phyloP scores from a whole-genome alignment of 2,113 vertebrate genomes.

The Labrus mixtus region DNA sequence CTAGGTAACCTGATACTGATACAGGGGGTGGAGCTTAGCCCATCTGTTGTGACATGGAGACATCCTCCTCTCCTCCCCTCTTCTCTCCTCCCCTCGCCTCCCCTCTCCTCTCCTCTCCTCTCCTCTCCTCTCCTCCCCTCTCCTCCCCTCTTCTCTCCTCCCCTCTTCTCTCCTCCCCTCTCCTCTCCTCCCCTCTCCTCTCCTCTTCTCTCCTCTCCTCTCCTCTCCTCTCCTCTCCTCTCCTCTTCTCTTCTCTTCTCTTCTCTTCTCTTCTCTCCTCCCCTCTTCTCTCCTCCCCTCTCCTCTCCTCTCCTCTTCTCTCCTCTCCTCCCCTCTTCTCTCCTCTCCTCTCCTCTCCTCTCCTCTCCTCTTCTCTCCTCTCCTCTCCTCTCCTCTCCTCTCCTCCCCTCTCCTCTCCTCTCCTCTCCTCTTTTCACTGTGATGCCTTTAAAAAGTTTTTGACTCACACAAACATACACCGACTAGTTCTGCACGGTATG shows the following conservation, averaged over 20 bases:
- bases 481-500: no score
- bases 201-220: background rate
- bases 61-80: conserved; percentile 43
- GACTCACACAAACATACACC: no score
- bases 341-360: background rate
- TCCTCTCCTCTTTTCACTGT: background rate
- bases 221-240: background rate
- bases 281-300: background rate
- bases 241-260: no score
- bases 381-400: background rate
- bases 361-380: background rate
- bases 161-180: background rate
- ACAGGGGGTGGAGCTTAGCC: conserved; percentile 74
- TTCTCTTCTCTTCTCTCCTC: background rate
- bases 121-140: background rate
- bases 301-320: no score
- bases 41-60: conserved; percentile 82
- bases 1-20: conserved; percentile 83
- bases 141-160: no score
- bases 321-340: background rate
- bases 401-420: no score
- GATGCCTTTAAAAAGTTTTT: no score
- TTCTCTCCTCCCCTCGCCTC: background rate
- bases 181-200: background rate
- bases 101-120: background rate